Percentiles rank a stretch among this genome's conserved stretches.
Conservation (phyloP, 2,113 vertebrate genomes). For the Channa argus region DNA sequence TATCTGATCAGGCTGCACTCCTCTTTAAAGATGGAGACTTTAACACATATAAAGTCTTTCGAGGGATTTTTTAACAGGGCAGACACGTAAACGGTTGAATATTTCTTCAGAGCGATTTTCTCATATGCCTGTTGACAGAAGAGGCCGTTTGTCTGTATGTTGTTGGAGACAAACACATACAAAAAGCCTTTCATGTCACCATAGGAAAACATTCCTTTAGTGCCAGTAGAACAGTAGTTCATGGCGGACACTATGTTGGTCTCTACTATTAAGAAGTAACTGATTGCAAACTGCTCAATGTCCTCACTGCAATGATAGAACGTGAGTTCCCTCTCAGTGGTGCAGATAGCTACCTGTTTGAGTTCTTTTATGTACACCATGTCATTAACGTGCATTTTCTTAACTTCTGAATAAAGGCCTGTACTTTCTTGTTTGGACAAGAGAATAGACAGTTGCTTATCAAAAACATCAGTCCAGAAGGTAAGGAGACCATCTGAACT, state of each 20-base stretch:
- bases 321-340: not conserved
- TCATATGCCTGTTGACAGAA: conserved; percentile 28
- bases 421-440: rapidly evolving
- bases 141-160: conserved; percentile 60
- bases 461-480: conserved; percentile 4
- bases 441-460: rapidly evolving
- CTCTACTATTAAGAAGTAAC: not conserved
- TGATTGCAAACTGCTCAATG: rapidly evolving
- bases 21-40: not conserved
- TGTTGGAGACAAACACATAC: conserved; percentile 63
- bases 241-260: not conserved
- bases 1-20: not conserved
- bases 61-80: not conserved
- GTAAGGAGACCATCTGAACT: conserved; percentile 1
- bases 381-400: not conserved
- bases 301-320: not conserved
- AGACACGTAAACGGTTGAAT: not conserved
- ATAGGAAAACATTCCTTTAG: conserved; percentile 69
- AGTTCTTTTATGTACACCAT: conserved; percentile 13
- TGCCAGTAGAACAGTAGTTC: conserved; percentile 69
- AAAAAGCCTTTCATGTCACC: conserved; percentile 75
- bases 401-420: not conserved
- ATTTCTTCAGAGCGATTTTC: not conserved
- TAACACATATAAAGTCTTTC: not conserved
- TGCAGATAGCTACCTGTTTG: conserved; percentile 7